Conservation (phyloP, 1,140 invertebrate species). For the Lanistes nyassanus region DNA sequence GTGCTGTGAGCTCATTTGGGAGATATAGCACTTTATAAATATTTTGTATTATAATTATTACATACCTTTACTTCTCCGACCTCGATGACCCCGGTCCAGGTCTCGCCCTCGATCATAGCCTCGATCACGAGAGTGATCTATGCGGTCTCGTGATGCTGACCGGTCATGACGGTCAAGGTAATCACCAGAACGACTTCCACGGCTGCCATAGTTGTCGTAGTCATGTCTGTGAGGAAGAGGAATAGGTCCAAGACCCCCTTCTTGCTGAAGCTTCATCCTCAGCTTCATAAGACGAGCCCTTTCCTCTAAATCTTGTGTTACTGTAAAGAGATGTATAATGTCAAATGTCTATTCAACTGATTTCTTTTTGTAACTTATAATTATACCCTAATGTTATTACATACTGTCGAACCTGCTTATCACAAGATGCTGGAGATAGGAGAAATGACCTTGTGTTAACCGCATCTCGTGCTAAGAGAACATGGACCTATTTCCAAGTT, state of each 20-base stretch:
- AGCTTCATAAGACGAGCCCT: conserved; percentile 78
- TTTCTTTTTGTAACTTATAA: too few relatives aligned
- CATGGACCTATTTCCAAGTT: too few relatives aligned
- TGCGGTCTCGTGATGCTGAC: conserved; percentile 36
- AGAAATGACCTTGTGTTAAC: too few relatives aligned
- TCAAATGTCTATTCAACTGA: too few relatives aligned
- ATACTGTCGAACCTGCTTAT: too few relatives aligned
- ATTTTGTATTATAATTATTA: too few relatives aligned
- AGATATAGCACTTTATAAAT: too few relatives aligned
- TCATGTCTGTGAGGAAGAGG: conserved; percentile 53
- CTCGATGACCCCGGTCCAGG: conserved; percentile 36
- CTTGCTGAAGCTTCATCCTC: conserved; percentile 70
- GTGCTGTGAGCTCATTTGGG: too few relatives aligned
- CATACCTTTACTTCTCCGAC: conserved; percentile 42
- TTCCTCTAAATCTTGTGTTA: conserved; percentile 84
- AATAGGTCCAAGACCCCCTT: conserved; percentile 34
- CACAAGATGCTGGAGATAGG: too few relatives aligned
- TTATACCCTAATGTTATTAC: too few relatives aligned
- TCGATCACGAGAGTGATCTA: conserved; percentile 41
- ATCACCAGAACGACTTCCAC: conserved; percentile 8
- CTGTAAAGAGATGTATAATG: too few relatives aligned
- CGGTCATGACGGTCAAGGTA: conserved; percentile 34
- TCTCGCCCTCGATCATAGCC: conserved; percentile 38
- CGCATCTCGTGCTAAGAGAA: too few relatives aligned
- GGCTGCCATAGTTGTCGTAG: conserved; percentile 21